Evolutionary conservation across 1,140 invertebrate genomes (phyloP), one percentile per base, ranked within the genome.

Genomic region (Nasonia longicornis): DNA sequence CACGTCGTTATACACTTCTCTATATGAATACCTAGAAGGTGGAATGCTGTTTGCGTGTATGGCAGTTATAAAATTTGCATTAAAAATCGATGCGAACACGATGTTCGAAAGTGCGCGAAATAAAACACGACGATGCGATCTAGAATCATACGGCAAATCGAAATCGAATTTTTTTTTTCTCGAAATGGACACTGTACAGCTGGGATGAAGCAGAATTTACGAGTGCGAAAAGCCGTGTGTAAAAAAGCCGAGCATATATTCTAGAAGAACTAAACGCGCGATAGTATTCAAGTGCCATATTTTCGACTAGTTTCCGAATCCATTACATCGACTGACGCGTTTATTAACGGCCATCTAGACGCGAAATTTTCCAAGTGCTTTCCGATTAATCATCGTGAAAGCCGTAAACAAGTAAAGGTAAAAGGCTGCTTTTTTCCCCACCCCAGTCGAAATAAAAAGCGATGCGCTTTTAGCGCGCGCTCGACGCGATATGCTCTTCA

Each of bases 301-400:
- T 73, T 73, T 52, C 71, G 22, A 26, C n/a, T 52, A 2, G 71
- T 73, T 73, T 73, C 45, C 26, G n/a, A 73, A 73, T 29, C 70
- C 70, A 72, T 72, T 42, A 72, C 22, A 20, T 20, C 2, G 22
- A 26, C 42, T 48, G 71, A 29, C 45, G 12, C 42, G 14, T 48
- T 73, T 8, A 52, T 38, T 48, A 48, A 48, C 22, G 31, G 45
- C 3, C 45, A 26, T 72, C 26, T 52, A 48, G 48, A 73, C 31
- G 35, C 69, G 20, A n/a, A 71, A 71, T 71, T 71, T 26, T 71
- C 35, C 69, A 22, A 38, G 45, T 48, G 69, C 69, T 20, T n/a
- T 42, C 20, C 35, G 69, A 71, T 71, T 71, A 71, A 71, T 71
- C 69, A 42, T 35, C 12, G 69, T 20, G 2, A 38, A 22, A n/a